Base-by-base conservation (phyloP, 2,888 invertebrate genomes). In the Atrina japonica region DNA sequence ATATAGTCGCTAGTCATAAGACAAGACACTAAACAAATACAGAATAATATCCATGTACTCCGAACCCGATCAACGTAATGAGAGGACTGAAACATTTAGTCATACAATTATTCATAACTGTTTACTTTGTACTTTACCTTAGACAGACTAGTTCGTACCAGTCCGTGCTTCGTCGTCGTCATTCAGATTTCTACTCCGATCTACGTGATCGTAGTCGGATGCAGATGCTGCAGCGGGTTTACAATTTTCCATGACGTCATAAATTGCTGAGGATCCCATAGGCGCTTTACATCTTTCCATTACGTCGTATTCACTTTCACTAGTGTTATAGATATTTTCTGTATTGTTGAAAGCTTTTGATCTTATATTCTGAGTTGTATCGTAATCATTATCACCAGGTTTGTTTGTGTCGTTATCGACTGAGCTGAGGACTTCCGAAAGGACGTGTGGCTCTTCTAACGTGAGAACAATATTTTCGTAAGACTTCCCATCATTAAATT, bases 391-490 rank as follows among this genome's bases (percentile, higher is more conserved):
- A 3, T 53, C 16, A 30, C 35, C 53, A 18, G 16, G 25, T 16
- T 53, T 23, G 9, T n/a, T 3, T 18, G 5, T 53, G 5, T 53
- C 53, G 9, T 27, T 18, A 30, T 25, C 18, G 14, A 18, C 14
- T 53, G 53, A 53, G 25, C 60, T 43, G n/a, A 60, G n/a, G 2
- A 45, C 60, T 45, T 43, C 25, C n/a, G 45, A 40, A 9, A 60
- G 25, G 16, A 25, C 25, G 25, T 21, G 7, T 2, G 60, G 60
- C 43, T 60, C 60, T 45, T 60, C 60, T 18, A 60, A 25, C 3
- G 25, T 18, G 2, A 60, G 60, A 18, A 60, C 60, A 45, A 60
- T 60, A 18, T 60, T 60, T 60, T 60, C 60, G 21, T 60, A 60
- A 21, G 18, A 43, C 25, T n/a, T 60, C 25, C 60, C 60, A 7